Percentiles rank a stretch among this genome's conserved stretches.
phyloP scores from a whole-genome alignment of 1,140 invertebrate species.

The Anastatus disparis region DNA sequence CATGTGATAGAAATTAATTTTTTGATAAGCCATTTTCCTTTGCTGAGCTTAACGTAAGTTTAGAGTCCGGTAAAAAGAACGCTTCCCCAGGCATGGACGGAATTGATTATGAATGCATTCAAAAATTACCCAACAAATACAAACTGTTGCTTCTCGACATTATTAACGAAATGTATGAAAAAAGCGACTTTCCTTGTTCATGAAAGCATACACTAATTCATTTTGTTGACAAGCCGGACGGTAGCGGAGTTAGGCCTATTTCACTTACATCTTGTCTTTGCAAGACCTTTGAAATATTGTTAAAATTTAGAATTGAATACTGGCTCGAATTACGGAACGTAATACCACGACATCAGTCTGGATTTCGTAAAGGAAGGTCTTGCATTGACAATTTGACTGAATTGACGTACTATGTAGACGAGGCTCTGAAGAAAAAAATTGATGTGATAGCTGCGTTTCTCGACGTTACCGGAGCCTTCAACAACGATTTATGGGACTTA shows the following conservation, averaged over 20 bases:
- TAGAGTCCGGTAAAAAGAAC: not conserved
- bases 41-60: not conserved
- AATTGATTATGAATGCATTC: not conserved
- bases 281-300: not conserved
- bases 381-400: conserved; percentile 38
- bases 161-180: conserved; percentile 7
- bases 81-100: not conserved
- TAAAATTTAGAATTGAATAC: conserved; percentile 32
- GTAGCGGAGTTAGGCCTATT: not conserved
- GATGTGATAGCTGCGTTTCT: not conserved
- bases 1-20: not conserved
- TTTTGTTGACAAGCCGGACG: conserved; percentile 7
- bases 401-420: not conserved
- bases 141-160: not conserved
- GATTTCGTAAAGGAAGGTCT: conserved; percentile 33
- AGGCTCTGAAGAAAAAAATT: not conserved
- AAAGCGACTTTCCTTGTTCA: not conserved
- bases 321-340: conserved; percentile 35
- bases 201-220: not conserved
- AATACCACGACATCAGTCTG: conserved; percentile 30
- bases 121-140: not conserved
- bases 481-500: not conserved
- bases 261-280: not conserved
- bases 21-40: not conserved
- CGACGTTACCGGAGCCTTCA: not conserved